Percentiles rank a stretch among this genome's conserved stretches.
phyloP scores from a whole-genome alignment of 2,888 invertebrate genomes.

The Megastigmus dorsalis region DNA sequence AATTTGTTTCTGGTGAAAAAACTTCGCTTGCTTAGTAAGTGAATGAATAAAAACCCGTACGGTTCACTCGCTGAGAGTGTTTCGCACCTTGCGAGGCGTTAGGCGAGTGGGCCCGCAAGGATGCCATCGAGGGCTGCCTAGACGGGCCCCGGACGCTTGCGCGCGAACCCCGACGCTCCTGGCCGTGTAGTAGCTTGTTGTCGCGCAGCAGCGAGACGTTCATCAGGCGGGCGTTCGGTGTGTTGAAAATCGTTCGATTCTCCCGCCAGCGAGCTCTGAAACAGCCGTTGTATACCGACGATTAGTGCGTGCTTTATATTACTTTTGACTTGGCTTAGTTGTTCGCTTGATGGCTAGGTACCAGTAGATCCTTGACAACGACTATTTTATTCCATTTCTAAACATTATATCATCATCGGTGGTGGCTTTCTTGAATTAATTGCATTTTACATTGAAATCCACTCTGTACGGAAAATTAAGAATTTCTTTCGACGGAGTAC shows the following conservation, averaged over 20 bases:
- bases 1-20: slow-evolving; percentile 12
- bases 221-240: slow-evolving; percentile 94
- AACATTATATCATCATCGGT: too few species aligned
- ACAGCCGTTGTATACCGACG: slow-evolving; percentile 61
- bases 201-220: slow-evolving; percentile 90
- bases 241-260: slow-evolving; percentile 94
- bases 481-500: too few species aligned
- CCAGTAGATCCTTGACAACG: too few species aligned
- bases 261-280: slow-evolving; percentile 93
- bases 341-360: too few species aligned
- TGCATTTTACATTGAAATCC: too few species aligned
- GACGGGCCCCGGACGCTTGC: slow-evolving; percentile 88
- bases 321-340: too few species aligned
- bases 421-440: too few species aligned
- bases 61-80: slow-evolving; percentile 72
- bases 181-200: slow-evolving; percentile 85
- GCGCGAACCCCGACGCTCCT: slow-evolving; percentile 87
- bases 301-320: too few species aligned
- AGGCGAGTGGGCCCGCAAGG: slow-evolving; percentile 87
- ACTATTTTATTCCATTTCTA: too few species aligned
- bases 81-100: slow-evolving; percentile 80
- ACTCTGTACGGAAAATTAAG: too few species aligned
- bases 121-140: slow-evolving; percentile 90
- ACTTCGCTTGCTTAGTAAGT: slow-evolving; percentile 72
- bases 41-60: slow-evolving; percentile 70